phyloP scores from a whole-genome alignment of 2,888 invertebrate genomes.

The Blera fallax region DNA sequence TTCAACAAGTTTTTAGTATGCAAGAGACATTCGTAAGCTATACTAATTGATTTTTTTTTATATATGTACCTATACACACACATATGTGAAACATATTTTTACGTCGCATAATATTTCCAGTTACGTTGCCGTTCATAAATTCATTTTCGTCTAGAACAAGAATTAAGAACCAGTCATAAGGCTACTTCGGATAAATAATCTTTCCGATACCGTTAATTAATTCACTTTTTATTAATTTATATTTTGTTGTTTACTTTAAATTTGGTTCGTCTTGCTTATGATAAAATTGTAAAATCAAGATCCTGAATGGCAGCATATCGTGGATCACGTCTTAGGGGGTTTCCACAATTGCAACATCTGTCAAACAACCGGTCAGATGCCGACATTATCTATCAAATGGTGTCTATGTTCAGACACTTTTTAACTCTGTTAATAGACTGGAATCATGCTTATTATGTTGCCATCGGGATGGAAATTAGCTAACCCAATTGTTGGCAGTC shows the following conservation, averaged over 20 bases:
- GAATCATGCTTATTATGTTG: constrained; percentile 23
- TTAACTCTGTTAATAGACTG: not conserved
- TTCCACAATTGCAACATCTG: not conserved
- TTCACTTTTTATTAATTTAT: not conserved
- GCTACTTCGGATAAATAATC: not conserved
- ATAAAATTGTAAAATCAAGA: not conserved
- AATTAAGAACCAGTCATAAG: constrained; percentile 1
- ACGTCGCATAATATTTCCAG: not conserved
- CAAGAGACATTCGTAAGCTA: not conserved
- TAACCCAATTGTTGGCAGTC: constrained; percentile 29
- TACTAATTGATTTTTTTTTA: not conserved
- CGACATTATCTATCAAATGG: constrained; percentile 31
- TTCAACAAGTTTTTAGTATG: not conserved
- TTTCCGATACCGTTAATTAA: not conserved
- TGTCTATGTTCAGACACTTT: constrained; percentile 30
- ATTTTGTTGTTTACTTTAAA: not conserved
- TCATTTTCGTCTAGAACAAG: constrained; percentile 1
- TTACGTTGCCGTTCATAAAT: not conserved
- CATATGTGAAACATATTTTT: not conserved
- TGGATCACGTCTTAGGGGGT: not conserved
- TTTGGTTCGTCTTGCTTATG: not conserved
- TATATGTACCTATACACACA: no score
- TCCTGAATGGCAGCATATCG: no score
- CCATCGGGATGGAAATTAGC: constrained; percentile 27
- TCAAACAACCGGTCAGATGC: not conserved